Percentiles rank a stretch among this genome's conserved stretches.
These are phyloP conservation scores for Philereme transversata DNA, from an alignment of 2,888 invertebrate species.

Conservation along the genomic window DNA sequence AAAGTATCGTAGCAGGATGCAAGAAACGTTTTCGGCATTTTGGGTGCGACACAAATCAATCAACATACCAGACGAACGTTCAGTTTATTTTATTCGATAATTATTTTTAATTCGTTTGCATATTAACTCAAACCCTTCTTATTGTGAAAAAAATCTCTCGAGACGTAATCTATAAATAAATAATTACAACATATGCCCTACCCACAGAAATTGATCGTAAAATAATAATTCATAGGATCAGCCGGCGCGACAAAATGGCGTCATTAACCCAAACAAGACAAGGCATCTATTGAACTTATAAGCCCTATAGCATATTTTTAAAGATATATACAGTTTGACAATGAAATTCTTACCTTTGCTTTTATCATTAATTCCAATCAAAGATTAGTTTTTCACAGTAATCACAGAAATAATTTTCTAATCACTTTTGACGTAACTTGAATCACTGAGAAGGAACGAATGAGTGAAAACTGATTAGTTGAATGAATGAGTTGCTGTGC, in stretches of 20 bases:
- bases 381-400: slow-evolving; percentile 58
- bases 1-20: slow-evolving; percentile 6
- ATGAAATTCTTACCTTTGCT: slow-evolving; percentile 51
- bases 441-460: slow-evolving; percentile 44
- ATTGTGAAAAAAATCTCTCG: slow-evolving; percentile 20
- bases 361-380: slow-evolving; percentile 59
- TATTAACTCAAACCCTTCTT: slow-evolving; percentile 3
- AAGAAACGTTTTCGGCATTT: slow-evolving; percentile 30
- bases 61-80: slow-evolving; percentile 41
- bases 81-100: not conserved
- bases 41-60: slow-evolving; percentile 40
- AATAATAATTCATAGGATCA: slow-evolving; percentile 75
- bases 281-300: slow-evolving; percentile 39
- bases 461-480: slow-evolving; percentile 33
- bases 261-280: slow-evolving; percentile 77
- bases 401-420: slow-evolving; percentile 69
- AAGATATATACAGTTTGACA: not conserved
- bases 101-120: not conserved
- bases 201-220: slow-evolving; percentile 56
- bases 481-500: slow-evolving; percentile 10
- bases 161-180: slow-evolving; percentile 42
- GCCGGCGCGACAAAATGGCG: slow-evolving; percentile 84
- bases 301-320: not conserved
- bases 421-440: slow-evolving; percentile 73
- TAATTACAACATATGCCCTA: slow-evolving; percentile 50